phyloP scores from a whole-genome alignment of 2,888 invertebrate genomes.

The Xestia xanthographa region DNA sequence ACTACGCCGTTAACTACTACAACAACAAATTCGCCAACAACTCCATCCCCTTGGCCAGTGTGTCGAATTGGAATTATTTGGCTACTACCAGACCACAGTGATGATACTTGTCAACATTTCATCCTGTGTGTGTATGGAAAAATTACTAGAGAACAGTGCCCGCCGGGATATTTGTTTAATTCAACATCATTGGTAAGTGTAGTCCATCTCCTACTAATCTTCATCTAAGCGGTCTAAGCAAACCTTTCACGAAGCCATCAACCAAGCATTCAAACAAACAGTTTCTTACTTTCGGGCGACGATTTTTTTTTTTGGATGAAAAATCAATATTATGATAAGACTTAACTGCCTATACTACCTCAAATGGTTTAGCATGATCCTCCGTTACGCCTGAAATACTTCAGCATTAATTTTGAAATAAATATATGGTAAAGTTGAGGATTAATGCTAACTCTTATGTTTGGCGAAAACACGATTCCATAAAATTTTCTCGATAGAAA shows the following conservation, averaged over 20 bases:
- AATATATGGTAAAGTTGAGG: too few relatives aligned
- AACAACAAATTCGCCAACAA: not conserved
- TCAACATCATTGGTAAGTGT: constrained; percentile 12
- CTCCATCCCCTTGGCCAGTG: not conserved
- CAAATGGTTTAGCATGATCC: too few relatives aligned
- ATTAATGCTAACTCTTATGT: too few relatives aligned
- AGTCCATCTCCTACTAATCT: not conserved
- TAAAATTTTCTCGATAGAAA: too few relatives aligned
- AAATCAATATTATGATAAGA: too few relatives aligned
- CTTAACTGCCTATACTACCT: too few relatives aligned
- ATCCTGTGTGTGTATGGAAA: constrained; percentile 28
- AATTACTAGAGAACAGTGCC: constrained; percentile 7
- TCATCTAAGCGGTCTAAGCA: not conserved
- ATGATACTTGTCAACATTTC: constrained; percentile 19
- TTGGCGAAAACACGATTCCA: too few relatives aligned
- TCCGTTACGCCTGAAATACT: too few relatives aligned
- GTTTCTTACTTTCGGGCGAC: too few relatives aligned
- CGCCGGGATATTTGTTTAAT: not conserved
- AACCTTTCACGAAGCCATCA: not conserved
- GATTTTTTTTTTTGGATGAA: too few relatives aligned
- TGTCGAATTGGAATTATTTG: not conserved
- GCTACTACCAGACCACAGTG: constrained; percentile 3
- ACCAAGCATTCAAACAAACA: not conserved
- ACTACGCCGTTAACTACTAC: not conserved
- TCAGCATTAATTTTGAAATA: too few relatives aligned